A percentile compares a stretch with the other conserved stretches of the same genome.
Evolutionary conservation across 2,888 invertebrate genomes (phyloP).

Genomic region (Dynastes grantii): DNA sequence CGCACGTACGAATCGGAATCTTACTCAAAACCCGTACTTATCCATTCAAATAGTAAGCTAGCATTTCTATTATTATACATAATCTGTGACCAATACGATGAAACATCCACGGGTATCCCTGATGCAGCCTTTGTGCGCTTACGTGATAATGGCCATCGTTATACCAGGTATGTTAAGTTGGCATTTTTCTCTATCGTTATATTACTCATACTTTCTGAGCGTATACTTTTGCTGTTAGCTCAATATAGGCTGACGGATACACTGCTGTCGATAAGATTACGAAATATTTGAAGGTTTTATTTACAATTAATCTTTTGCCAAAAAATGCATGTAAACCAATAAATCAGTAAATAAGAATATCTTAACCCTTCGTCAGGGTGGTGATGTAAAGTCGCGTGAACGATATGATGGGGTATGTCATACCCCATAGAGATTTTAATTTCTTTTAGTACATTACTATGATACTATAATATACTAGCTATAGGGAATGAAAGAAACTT

Average conservation of each 20-base stretch:
- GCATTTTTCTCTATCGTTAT: slow-evolving; percentile 15
- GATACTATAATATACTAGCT: too few relatives aligned
- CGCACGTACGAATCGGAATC: background rate
- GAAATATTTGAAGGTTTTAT: too few relatives aligned
- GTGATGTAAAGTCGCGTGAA: too few relatives aligned
- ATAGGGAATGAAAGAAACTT: too few relatives aligned
- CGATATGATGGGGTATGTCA: too few relatives aligned
- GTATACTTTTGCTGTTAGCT: background rate
- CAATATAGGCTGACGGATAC: background rate
- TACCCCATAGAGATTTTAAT: too few relatives aligned
- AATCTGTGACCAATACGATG: slow-evolving; percentile 39
- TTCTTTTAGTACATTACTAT: too few relatives aligned
- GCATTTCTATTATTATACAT: background rate
- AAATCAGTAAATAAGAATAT: too few relatives aligned
- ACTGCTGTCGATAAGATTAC: too few relatives aligned
- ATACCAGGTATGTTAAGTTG: slow-evolving; percentile 60
- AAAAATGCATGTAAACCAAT: too few relatives aligned
- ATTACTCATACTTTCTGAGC: background rate
- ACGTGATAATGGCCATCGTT: slow-evolving; percentile 59
- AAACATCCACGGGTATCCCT: slow-evolving; percentile 41
- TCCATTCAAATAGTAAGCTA: background rate
- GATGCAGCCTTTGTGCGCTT: slow-evolving; percentile 60
- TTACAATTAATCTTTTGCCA: too few relatives aligned
- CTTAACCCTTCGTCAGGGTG: too few relatives aligned
- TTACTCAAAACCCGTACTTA: background rate